Evolutionary conservation across 2,113 vertebrate genomes (phyloP).

Genomic region (Sminthopsis crassicaudata): DNA sequence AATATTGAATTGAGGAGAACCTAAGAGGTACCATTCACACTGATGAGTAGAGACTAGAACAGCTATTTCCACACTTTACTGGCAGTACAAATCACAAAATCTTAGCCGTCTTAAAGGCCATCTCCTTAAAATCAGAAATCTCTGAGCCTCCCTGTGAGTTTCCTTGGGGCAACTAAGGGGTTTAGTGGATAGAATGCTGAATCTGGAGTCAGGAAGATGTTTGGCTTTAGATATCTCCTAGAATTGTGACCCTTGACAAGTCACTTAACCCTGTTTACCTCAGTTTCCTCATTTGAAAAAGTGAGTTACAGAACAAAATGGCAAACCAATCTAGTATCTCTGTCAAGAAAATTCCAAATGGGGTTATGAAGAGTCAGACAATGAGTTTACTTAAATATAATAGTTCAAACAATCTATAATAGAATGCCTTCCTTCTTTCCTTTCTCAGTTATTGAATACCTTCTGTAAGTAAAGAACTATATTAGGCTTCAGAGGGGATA

Average conservation of each 20-base stretch:
- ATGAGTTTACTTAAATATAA: background rate
- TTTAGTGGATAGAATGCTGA: background rate
- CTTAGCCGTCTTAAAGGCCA: background rate
- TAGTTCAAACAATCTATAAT: background rate
- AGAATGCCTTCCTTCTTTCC: background rate
- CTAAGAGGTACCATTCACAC: background rate
- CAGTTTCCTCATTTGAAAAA: background rate
- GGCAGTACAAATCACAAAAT: background rate
- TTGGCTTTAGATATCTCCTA: background rate
- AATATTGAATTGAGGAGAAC: background rate
- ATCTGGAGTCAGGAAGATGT: background rate
- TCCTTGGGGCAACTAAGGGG: background rate
- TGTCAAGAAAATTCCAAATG: background rate
- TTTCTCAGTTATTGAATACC: background rate
- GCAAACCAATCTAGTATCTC: background rate
- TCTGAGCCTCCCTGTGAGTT: background rate
- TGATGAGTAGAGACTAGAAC: background rate
- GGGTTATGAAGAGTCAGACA: background rate
- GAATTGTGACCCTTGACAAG: background rate
- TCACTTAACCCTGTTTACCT: background rate
- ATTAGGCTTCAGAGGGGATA: background rate
- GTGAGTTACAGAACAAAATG: background rate
- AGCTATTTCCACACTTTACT: background rate
- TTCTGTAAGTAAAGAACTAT: rapidly evolving
- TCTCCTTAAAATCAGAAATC: background rate